Evolutionary conservation across 2,113 vertebrate species (phyloP), one percentile per base, ranked within the genome.

Genomic region (Meriones unguiculatus): DNA sequence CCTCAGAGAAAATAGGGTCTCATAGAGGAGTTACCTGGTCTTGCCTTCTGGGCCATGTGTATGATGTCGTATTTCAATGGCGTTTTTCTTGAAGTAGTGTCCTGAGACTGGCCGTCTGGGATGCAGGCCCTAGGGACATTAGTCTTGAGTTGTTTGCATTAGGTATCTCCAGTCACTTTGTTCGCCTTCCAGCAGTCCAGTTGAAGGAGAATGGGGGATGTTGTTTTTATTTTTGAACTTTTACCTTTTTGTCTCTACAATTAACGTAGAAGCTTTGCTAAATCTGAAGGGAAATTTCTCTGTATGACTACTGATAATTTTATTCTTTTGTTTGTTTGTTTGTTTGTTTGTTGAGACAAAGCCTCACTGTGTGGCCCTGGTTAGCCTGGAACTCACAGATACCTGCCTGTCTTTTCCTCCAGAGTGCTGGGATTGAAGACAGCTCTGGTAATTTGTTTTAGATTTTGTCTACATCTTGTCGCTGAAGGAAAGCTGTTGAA

Each of bases 231-330:
- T 84, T 41, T 85, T 46, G 38, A 25, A n/a, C 14, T 64, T 64
- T 28, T 52, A 67, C 20, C 28, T 87, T 69, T 87, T 52, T 87
- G 84, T 22, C 28, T 86, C 28, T 52, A 35, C 14, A 65, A 32
- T 46, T 65, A 69, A 24, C 41, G 52, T 52, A 50, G 18, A 87
- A 32, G 41, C 28, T 91, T 94, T 97, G 82, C 62, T 67, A 73
- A 87, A 91, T 77, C 78, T 64, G 89, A 91, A 67, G 28, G 73
- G 82, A 54, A 91, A 87, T 89, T 87, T 93, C 82, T 93, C 82
- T 72, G 81, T 95, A 35, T 80, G 73, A 65, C 87, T 89, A 87
- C 54, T 77, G 24, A 46, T 94, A 59, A 93, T 87, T 97, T 85
- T 73, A 78, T 25, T 11, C n/a, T 12, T 72, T 69, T 35, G 20